These are phyloP conservation scores for Sycophila sp. DNA, from an alignment of 1,140 invertebrate genomes.

Conservation along the genomic window DNA sequence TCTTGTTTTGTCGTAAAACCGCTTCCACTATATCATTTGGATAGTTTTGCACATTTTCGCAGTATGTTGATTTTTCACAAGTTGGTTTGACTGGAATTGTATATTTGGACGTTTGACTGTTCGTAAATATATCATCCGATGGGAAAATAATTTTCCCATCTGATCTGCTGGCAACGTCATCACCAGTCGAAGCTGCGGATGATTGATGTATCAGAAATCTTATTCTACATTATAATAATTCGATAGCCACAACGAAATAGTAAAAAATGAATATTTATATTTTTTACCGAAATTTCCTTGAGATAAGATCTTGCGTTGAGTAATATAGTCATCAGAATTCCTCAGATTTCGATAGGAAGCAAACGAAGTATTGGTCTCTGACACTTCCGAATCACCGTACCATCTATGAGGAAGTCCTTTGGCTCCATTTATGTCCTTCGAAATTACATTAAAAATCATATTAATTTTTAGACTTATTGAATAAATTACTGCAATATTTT, in stretches of 20 bases:
- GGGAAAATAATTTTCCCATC: constrained; percentile 40
- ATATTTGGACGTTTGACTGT: neutral
- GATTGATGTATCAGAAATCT: too few species aligned
- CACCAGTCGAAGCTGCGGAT: neutral
- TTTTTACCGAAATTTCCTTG: constrained; percentile 5
- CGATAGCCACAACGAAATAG: too few species aligned
- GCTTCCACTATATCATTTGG: constrained; percentile 42
- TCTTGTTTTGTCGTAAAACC: constrained; percentile 23
- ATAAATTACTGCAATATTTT: too few species aligned
- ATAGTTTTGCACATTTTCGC: constrained; percentile 46
- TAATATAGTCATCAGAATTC: neutral
- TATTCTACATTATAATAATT: too few species aligned
- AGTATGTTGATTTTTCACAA: constrained; percentile 41
- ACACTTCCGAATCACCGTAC: neutral
- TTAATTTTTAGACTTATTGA: too few species aligned
- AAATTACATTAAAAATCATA: too few species aligned
- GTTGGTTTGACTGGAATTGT: constrained; percentile 2
- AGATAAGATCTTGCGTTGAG: constrained; percentile 12
- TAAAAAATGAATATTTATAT: too few species aligned
- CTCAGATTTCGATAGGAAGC: neutral
- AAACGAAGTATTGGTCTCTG: neutral
- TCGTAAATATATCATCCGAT: constrained; percentile 18
- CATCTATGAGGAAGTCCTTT: neutral
- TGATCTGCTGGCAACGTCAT: neutral
- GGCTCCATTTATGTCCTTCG: neutral